Evolutionary conservation across 2,797 vertebrate genomes (phyloP), one percentile per base, ranked within the genome.

Genomic region (Platyrinchus mystaceus): DNA sequence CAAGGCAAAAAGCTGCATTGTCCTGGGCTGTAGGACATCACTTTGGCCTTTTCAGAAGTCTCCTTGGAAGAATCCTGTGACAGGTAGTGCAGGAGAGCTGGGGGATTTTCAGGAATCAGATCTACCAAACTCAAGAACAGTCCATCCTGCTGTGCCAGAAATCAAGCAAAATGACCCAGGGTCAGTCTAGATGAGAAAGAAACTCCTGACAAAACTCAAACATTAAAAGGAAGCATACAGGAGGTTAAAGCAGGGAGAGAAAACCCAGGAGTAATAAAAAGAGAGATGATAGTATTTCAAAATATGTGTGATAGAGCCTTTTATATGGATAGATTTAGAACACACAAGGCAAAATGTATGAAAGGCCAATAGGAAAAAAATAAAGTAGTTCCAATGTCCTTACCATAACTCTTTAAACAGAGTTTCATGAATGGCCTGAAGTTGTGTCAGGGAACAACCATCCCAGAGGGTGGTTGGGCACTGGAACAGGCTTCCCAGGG

Each of bases 401-500:
- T 56, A 69, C n/a, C 5, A 16, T 36, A 78, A 27, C 15, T 55
- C 46, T 75, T 43, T 63, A 9, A 13, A 4, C 19, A 63, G 70
- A 75, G 63, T 89, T 63, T 73, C 28, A 15, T 52, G 39, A 52
- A 17, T 46, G 24, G 11, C 14, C 30, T 67, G 30, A 73, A 39
- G 11, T 20, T 74, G 17, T 22, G 24, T 52, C 44, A 14, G 18
- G 19, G 15, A 7, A 32, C 49, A 50, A 28, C 49, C 27, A 16
- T 27, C 19, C 15, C 27, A 17, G 8, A 20, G 15, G 0, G 7
- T 50, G n/a, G 3, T 4, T 58, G 23, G 18, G 7, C 6, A 12
- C 37, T 71, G 20, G 13, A 30, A 46, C 7, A 18, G 16, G 20
- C 24, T 39, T 44, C 44, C 4, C 14, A 8, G 23, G 23, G 28